Base-by-base conservation (phyloP, 64 coral and sea anemone genomes). In the Catalaphyllia jardinei region DNA sequence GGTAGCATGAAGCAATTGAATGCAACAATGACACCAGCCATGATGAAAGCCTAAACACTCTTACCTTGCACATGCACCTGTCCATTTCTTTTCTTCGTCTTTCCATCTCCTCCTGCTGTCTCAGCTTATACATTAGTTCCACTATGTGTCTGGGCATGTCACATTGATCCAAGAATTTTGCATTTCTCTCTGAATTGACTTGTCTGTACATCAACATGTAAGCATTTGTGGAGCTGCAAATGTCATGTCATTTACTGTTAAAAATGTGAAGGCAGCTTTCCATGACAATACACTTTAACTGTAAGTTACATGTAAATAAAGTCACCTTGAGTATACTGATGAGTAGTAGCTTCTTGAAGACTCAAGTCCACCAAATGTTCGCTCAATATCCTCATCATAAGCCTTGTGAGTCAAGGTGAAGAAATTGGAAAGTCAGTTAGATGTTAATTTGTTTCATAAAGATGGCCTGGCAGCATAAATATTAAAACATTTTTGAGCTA, bases 191-290 rank as follows among this genome's bases (percentile, higher is more conserved):
- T 17, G 83, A 71, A 20, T 74, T 73, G 9, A 95, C 88, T 65
- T 93, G 88, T 30, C 97, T 88, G 51, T 99, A 99, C 97, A 95
- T 95, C 67, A 99, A 74, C 97, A 99, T 99, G 74, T 99, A 99
- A 17, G 97, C 97, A 87, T 99, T 99, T 13, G 97, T 95, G 24
- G 97, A 99, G 74, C 97, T 99, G 60, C 16, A 54, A 72, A 67
- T 74, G 4, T 77, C 20, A 77, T 49, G 27, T 57, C 24, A 20
- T 10, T 17, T 15, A 54, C 24, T 20, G 8, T 67, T 13, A 22
- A 29, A 27, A 10, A 28, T 24, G 2, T 14, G 50, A 57, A 15
- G 19, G 15, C 22, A 80, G 16, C 78, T 61, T 18, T 62, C 60
- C 20, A 62, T 62, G 14, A 3, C 60, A 15, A 1, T 22, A 18